Conservation (phyloP, 2,113 vertebrate species). For the Myxocyprinus asiaticus region DNA sequence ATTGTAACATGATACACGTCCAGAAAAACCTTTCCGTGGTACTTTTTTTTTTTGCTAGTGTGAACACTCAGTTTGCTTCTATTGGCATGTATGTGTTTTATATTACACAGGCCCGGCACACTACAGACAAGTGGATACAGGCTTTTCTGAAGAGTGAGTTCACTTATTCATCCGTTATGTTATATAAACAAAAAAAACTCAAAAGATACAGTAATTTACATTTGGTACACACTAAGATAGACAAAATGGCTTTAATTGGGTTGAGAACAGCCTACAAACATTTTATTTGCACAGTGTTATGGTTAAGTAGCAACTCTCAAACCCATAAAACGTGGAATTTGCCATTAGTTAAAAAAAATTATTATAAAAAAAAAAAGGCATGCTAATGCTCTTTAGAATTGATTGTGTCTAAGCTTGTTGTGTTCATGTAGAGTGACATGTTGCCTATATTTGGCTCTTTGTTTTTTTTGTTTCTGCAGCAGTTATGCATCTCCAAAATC, state of each 20-base stretch:
- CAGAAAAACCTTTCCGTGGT: too few relatives aligned
- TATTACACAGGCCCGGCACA: constrained; percentile 37
- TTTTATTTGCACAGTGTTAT: too few relatives aligned
- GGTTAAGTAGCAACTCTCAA: too few relatives aligned
- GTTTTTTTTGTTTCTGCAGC: constrained; percentile 25
- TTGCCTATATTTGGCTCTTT: background rate
- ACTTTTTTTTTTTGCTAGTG: too few relatives aligned
- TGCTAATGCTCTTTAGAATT: too few relatives aligned
- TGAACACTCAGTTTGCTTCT: background rate
- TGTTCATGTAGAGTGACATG: too few relatives aligned
- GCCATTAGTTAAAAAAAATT: background rate
- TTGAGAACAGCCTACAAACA: background rate
- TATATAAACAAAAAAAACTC: background rate
- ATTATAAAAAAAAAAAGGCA: too few relatives aligned
- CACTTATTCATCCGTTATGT: background rate
- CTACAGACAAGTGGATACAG: constrained; percentile 23
- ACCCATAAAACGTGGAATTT: too few relatives aligned
- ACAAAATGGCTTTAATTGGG: background rate
- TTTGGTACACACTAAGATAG: background rate
- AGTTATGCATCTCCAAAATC: constrained; percentile 3
- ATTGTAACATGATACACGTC: too few relatives aligned
- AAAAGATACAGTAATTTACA: background rate
- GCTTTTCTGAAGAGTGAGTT: constrained; percentile 47
- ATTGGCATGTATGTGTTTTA: background rate
- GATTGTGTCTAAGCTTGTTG: background rate